A percentile compares a stretch with the other conserved stretches of the same genome.
These are phyloP conservation scores for Ianthella basta DNA, from an alignment of 37 sponge, comb jelly and placozoan genomes.

Conservation along the genomic window DNA sequence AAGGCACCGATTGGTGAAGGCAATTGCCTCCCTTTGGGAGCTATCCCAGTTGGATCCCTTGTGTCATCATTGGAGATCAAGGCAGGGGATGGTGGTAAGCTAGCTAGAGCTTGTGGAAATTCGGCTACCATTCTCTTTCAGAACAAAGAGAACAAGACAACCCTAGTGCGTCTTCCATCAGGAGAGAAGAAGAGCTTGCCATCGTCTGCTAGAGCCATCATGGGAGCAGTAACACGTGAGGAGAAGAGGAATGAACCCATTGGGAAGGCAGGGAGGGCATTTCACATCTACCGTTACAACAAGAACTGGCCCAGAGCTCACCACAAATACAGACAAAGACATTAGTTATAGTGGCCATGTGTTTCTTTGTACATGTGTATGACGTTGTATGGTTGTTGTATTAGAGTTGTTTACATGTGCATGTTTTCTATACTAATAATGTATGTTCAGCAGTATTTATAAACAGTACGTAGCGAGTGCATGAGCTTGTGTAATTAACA, in stretches of 20 bases:
- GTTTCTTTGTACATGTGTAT: too few relatives aligned
- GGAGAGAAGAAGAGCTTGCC: constrained; percentile 12
- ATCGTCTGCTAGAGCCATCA: background rate
- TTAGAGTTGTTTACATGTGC: too few relatives aligned
- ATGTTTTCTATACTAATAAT: too few relatives aligned
- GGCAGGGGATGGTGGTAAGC: constrained; percentile 17
- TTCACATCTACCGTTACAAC: constrained; percentile 24
- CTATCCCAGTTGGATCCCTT: constrained; percentile 17
- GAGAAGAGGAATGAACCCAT: constrained; percentile 33
- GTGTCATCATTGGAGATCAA: constrained; percentile 17
- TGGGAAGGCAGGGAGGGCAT: constrained; percentile 31
- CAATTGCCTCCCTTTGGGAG: background rate
- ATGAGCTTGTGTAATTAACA: too few relatives aligned
- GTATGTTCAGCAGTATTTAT: too few relatives aligned
- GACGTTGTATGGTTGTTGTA: too few relatives aligned
- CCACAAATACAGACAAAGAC: constrained; percentile 37
- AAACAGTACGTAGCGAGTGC: too few relatives aligned
- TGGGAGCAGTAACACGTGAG: constrained; percentile 12
- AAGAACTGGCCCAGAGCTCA: constrained; percentile 33
- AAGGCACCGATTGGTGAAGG: constrained; percentile 25
- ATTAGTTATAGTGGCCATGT: background rate
- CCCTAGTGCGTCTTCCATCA: constrained; percentile 4
- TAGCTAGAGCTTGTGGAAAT: constrained; percentile 26
- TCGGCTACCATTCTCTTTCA: constrained; percentile 8
- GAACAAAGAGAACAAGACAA: background rate